phyloP scores from a whole-genome alignment of 2,888 invertebrate genomes.

The Synergus gifuensis region DNA sequence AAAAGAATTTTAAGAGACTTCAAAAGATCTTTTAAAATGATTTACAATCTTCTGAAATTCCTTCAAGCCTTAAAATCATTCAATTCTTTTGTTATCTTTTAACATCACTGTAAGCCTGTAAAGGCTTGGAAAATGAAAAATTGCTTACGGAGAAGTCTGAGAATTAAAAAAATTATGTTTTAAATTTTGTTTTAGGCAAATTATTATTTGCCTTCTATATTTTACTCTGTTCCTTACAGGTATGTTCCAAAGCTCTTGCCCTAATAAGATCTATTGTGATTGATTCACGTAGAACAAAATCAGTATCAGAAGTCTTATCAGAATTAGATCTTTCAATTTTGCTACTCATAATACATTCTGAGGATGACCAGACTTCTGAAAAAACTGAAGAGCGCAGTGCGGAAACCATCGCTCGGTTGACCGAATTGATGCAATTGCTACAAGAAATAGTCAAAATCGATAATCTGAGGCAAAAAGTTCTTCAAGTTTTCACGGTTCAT shows the following conservation, averaged over 20 bases:
- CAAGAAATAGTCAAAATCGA: constrained; percentile 76
- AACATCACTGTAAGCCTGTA: no score
- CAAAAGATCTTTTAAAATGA: no score
- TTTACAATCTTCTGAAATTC: no score
- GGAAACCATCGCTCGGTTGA: constrained; percentile 75
- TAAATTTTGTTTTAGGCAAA: background rate
- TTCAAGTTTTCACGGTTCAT: constrained; percentile 74
- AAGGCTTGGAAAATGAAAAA: no score
- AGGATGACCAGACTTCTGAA: constrained; percentile 65
- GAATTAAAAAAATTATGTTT: no score
- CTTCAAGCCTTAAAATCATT: no score
- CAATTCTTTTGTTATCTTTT: no score
- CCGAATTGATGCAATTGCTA: constrained; percentile 78
- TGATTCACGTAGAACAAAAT: constrained; percentile 68
- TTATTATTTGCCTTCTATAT: constrained; percentile 20
- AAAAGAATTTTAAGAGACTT: no score
- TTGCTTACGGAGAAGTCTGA: no score
- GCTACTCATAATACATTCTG: constrained; percentile 74
- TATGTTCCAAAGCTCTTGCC: constrained; percentile 77
- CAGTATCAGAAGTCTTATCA: constrained; percentile 68
- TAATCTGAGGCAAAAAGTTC: constrained; percentile 72
- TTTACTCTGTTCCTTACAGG: constrained; percentile 58
- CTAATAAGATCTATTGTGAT: constrained; percentile 76
- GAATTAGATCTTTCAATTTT: constrained; percentile 77
- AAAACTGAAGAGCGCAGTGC: constrained; percentile 60